Percentiles rank a stretch among this genome's conserved stretches.
These are phyloP conservation scores for Drosophila sproati DNA, from an alignment of 1,140 invertebrate genomes.

Conservation along the genomic window DNA sequence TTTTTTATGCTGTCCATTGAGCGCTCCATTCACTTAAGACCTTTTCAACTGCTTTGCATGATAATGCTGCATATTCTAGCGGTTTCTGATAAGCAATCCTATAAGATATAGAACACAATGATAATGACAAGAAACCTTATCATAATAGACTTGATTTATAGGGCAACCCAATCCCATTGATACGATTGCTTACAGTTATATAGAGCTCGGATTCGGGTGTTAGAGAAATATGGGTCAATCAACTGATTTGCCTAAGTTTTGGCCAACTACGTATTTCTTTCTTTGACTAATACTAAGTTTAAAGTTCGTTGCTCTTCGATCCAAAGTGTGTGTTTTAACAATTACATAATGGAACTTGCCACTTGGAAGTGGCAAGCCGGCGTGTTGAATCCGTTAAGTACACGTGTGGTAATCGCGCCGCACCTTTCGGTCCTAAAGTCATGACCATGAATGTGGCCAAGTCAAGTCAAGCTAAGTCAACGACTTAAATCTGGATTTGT, in stretches of 20 bases:
- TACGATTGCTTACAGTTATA: slow-evolving; percentile 32
- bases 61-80: slow-evolving; percentile 31
- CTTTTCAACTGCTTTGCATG: slow-evolving; percentile 34
- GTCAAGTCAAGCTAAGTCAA: slow-evolving; percentile 4
- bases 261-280: not conserved
- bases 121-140: not conserved
- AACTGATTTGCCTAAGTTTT: slow-evolving; percentile 1
- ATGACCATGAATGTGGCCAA: slow-evolving; percentile 6
- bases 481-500: not conserved
- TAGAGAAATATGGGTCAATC: slow-evolving; percentile 31
- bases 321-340: slow-evolving; percentile 32
- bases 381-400: slow-evolving; percentile 74
- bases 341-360: slow-evolving; percentile 66
- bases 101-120: slow-evolving; percentile 25
- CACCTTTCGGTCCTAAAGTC: slow-evolving; percentile 29
- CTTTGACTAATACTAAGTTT: not conserved
- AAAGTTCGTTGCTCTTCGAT: slow-evolving; percentile 63
- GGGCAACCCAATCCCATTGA: slow-evolving; percentile 10
- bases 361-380: slow-evolving; percentile 41
- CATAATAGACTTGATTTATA: not conserved
- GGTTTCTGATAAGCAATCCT: slow-evolving; percentile 25
- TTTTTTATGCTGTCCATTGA: not conserved
- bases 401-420: slow-evolving; percentile 35
- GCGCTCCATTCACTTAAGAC: slow-evolving; percentile 44
- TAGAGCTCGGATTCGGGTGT: not conserved